Evolutionary conservation across 1,140 invertebrate genomes (phyloP), one percentile per base, ranked within the genome.

Genomic region (Sitodiplosis mosellana): DNA sequence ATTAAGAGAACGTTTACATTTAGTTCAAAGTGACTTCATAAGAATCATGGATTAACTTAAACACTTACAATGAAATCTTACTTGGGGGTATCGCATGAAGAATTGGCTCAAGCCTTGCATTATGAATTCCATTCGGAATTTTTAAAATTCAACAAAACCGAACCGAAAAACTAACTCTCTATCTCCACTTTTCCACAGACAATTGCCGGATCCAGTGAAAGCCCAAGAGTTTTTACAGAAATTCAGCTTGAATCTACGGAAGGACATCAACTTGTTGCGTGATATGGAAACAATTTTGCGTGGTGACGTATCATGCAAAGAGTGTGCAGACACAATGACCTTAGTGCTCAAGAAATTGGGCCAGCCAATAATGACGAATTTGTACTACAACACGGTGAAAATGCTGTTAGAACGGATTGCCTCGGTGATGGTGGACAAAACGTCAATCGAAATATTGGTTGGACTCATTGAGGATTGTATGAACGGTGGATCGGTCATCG

Each of bases 311-410:
- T 83, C 81, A 46, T 95, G 89, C 61, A 85, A 88, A 59, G 87
- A 89, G 51, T 93, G 86, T 59, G 84, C 87, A 2, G 81, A 86
- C 49, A 84, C 80, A 1, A 83, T 73, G 50, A 65, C 67, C 44
- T 65, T 77, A 40, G 74, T 76, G n/a, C 68, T 97, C 8, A 93
- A 93, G 63, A 93, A 92, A 64, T 70, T 96, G 0, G 92, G 92
- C 3, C 79, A 88, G 55, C 88, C 90, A 1, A 80, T 92, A 0
- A 90, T 92, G 77, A 91, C 88, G 1, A 94, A 95, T 69, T 63
- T 91, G 22, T 90, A 94, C 60, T 96, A 95, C 64, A 92, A 91
- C 58, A 92, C 87, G 1, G 84, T 96, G 17, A 94, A 96, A 69
- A 87, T 90, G 76, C 63, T 97, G 12, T 68, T 97, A 22, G 91